Conservation (phyloP, 2,797 vertebrate genomes). For the Melanotaenia maccullochi region DNA sequence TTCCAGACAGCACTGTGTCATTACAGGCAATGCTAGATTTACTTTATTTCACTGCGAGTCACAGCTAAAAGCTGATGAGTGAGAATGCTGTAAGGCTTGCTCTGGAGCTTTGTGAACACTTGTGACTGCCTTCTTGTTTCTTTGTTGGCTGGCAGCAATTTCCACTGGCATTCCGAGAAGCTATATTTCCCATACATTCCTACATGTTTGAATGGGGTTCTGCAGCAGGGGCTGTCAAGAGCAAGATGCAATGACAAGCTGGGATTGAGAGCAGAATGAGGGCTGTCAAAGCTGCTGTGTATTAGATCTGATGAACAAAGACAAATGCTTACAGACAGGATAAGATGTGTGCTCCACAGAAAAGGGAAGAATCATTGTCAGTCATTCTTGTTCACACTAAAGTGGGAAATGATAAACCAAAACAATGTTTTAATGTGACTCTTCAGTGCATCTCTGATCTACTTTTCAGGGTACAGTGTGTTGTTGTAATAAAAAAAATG, state of each 20-base stretch:
- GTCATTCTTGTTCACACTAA: slow-evolving; percentile 54
- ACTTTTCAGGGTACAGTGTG: slow-evolving; percentile 48
- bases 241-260: slow-evolving; percentile 57
- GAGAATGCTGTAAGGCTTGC: slow-evolving; percentile 46
- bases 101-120: slow-evolving; percentile 37
- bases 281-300: slow-evolving; percentile 72
- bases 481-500: slow-evolving; percentile 40
- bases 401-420: slow-evolving; percentile 57
- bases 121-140: slow-evolving; percentile 47
- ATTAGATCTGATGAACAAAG: slow-evolving; percentile 56
- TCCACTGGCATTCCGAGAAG: slow-evolving; percentile 66
- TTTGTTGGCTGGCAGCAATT: slow-evolving; percentile 59
- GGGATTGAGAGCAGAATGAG: slow-evolving; percentile 71
- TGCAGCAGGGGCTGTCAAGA: slow-evolving; percentile 70
- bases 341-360: slow-evolving; percentile 46
- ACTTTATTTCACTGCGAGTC: slow-evolving; percentile 60
- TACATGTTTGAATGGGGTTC: slow-evolving; percentile 53
- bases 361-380: slow-evolving; percentile 52
- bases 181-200: slow-evolving; percentile 80
- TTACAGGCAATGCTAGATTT: slow-evolving; percentile 70
- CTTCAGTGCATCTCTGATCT: slow-evolving; percentile 35
- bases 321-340: slow-evolving; percentile 58
- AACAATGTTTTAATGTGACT: slow-evolving; percentile 40
- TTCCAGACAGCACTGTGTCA: slow-evolving; percentile 39
- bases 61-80: slow-evolving; percentile 52